Evolutionary conservation across 1,140 invertebrate species (phyloP).

Genomic region (Halyomorpha halys): DNA sequence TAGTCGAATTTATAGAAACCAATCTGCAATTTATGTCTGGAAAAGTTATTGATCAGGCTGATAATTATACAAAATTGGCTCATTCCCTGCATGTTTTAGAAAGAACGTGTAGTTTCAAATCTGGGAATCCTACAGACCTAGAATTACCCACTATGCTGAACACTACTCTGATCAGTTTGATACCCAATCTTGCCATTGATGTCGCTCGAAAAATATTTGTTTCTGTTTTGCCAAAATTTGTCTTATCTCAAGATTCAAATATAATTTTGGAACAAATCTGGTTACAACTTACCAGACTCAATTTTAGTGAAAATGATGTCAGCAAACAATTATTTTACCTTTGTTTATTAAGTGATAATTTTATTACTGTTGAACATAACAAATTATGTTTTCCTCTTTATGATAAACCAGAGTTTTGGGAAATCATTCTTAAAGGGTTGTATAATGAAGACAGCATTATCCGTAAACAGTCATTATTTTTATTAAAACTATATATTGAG

Average conservation of each 20-base stretch:
- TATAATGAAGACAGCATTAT: slow-evolving; percentile 14
- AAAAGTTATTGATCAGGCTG: not conserved
- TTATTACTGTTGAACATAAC: not conserved
- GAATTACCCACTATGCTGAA: too few species aligned
- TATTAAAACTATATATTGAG: slow-evolving; percentile 35
- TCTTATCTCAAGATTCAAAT: not conserved
- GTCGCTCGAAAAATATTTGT: not conserved
- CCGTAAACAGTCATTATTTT: slow-evolving; percentile 36
- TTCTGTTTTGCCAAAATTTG: not conserved
- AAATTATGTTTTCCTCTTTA: slow-evolving; percentile 15
- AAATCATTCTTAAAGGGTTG: slow-evolving; percentile 28
- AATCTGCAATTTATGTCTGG: not conserved
- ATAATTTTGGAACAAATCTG: not conserved
- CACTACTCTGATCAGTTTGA: not conserved
- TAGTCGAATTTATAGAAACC: not conserved
- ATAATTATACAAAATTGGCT: not conserved
- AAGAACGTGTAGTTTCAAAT: not conserved
- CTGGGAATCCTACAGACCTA: too few species aligned
- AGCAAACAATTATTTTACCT: slow-evolving; percentile 14
- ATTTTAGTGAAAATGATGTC: not conserved
- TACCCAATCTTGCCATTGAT: not conserved
- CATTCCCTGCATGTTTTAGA: not conserved
- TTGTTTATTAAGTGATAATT: slow-evolving; percentile 17
- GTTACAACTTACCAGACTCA: not conserved
- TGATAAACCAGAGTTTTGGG: slow-evolving; percentile 26